A percentile compares a stretch with the other conserved stretches of the same genome.
These are phyloP conservation scores for Epistrophe grossulariae DNA, from an alignment of 2,888 invertebrate species.

Conservation along the genomic window DNA sequence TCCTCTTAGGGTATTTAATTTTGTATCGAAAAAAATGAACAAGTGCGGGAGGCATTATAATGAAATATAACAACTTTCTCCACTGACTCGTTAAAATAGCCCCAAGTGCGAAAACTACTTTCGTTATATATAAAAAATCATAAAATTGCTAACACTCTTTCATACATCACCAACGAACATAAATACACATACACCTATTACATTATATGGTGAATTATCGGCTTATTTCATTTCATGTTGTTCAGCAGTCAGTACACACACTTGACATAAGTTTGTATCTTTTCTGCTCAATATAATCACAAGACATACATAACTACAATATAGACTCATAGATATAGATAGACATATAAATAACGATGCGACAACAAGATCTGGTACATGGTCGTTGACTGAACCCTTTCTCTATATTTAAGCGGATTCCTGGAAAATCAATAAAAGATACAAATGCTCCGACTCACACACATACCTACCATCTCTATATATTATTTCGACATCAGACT, in stretches of 20 bases:
- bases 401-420: constrained; percentile 32
- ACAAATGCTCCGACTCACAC: background rate
- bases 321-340: background rate
- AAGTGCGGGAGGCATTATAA: background rate
- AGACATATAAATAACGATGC: constrained; percentile 16
- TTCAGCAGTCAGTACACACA: constrained; percentile 6
- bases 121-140: constrained; percentile 56
- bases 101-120: constrained; percentile 71
- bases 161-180: constrained; percentile 20
- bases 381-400: constrained; percentile 43
- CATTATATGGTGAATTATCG: constrained; percentile 57
- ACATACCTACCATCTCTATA: too few species aligned
- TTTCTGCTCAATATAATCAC: constrained; percentile 28
- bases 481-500: background rate
- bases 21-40: background rate
- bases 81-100: constrained; percentile 54
- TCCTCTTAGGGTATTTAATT: constrained; percentile 8
- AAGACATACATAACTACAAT: background rate
- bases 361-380: constrained; percentile 53
- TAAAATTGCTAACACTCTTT: constrained; percentile 43
- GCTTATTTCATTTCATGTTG: constrained; percentile 28
- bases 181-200: too few species aligned
- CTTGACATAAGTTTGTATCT: constrained; percentile 40
- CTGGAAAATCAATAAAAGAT: constrained; percentile 49
- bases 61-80: constrained; percentile 55